These are phyloP conservation scores for Apaloderma vittatum DNA, from an alignment of 2,113 vertebrate genomes.

Conservation along the genomic window DNA sequence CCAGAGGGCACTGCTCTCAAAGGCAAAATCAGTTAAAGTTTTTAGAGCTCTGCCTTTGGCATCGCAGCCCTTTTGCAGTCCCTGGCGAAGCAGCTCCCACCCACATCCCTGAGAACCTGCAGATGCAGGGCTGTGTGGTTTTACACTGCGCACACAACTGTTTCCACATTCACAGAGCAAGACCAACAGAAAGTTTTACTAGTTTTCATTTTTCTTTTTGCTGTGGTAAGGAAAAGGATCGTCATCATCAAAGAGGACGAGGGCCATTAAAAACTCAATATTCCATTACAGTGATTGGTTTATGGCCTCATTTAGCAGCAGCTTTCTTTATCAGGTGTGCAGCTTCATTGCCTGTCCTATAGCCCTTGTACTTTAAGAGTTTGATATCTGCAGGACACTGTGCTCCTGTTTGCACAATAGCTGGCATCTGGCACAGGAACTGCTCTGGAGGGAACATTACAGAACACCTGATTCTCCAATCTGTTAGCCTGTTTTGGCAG, in stretches of 20 bases:
- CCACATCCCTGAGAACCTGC: neutral
- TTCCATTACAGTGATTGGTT: neutral
- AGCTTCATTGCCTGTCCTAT: neutral
- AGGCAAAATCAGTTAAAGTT: neutral
- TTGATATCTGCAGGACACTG: neutral
- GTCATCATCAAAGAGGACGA: neutral
- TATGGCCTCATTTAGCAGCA: conserved; percentile 10
- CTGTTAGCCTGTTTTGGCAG: neutral
- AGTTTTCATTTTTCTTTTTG: conserved; percentile 3
- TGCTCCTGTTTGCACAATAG: neutral
- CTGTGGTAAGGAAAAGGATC: neutral
- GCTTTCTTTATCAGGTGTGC: neutral
- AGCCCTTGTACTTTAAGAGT: neutral
- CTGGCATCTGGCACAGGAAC: neutral
- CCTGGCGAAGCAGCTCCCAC: neutral
- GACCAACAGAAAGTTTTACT: neutral
- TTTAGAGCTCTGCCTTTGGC: neutral
- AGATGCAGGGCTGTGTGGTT: neutral
- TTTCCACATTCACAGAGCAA: neutral
- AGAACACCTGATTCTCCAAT: neutral
- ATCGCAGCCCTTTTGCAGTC: neutral
- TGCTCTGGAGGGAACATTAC: neutral
- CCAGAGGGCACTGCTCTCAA: accelerated
- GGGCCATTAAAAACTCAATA: conserved; percentile 33
- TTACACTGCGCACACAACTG: neutral